phyloP scores from a whole-genome alignment of 2,797 vertebrate species.

The Staurois parvus region DNA sequence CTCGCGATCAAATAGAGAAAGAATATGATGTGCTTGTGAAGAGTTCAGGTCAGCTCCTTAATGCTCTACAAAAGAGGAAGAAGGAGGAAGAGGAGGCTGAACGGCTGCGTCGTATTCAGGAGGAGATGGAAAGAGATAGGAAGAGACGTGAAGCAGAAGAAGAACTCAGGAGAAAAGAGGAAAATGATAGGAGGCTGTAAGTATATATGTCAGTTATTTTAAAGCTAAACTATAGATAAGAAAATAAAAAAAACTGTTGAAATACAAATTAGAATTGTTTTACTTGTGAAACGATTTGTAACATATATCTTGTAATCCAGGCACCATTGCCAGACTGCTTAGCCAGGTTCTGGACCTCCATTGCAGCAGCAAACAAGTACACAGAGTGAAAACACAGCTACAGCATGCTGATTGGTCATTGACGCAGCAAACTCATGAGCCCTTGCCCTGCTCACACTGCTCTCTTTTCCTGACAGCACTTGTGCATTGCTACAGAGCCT shows the following conservation, averaged over 20 bases:
- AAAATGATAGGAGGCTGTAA: constrained; percentile 89
- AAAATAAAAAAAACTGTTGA: not conserved
- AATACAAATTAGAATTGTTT: not conserved
- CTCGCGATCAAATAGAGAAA: constrained; percentile 87
- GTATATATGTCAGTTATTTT: constrained; percentile 60
- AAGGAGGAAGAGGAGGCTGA: constrained; percentile 95
- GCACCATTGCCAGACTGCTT: too few relatives aligned
- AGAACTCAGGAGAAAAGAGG: constrained; percentile 82
- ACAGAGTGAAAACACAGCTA: not conserved
- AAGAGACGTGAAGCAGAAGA: constrained; percentile 89
- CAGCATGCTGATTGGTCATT: not conserved
- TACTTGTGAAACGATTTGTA: too few relatives aligned
- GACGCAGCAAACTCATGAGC: not conserved
- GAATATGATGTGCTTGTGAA: constrained; percentile 85
- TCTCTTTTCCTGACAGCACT: not conserved
- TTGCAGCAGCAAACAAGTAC: too few relatives aligned
- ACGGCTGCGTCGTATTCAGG: constrained; percentile 88
- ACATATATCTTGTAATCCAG: too few relatives aligned
- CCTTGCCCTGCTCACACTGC: too few relatives aligned
- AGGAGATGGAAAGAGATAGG: constrained; percentile 93
- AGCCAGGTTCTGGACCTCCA: too few relatives aligned
- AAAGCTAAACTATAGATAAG: not conserved
- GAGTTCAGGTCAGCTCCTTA: constrained; percentile 89
- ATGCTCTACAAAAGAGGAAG: constrained; percentile 89
- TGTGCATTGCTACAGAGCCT: too few relatives aligned